These are phyloP conservation scores for Hylyphantes graminicola DNA, from an alignment of 1,140 invertebrate species.

Conservation along the genomic window DNA sequence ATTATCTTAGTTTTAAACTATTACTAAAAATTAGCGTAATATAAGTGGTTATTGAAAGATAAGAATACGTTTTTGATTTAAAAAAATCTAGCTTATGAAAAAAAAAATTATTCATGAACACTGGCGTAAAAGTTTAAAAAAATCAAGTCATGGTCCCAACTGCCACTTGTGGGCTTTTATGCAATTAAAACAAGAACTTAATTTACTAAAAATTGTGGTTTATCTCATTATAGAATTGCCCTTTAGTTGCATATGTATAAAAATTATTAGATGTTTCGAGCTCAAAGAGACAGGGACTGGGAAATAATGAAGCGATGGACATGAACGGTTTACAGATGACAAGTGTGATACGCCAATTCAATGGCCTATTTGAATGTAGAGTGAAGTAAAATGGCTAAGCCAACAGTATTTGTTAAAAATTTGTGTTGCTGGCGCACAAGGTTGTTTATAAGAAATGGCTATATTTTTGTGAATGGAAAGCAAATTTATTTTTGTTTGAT, in stretches of 20 bases:
- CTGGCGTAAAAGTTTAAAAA: too few species aligned
- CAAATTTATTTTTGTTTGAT: conserved; percentile 57
- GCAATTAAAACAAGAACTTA: too few species aligned
- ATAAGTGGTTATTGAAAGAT: too few species aligned
- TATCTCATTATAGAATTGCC: too few species aligned
- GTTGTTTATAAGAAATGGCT: conserved; percentile 58
- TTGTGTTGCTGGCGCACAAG: conserved; percentile 59
- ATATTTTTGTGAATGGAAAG: conserved; percentile 58
- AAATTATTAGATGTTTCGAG: conserved; percentile 29
- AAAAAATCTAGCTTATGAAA: too few species aligned
- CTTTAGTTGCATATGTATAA: conserved; percentile 33
- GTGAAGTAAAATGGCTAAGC: conserved; percentile 49
- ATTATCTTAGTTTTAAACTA: too few species aligned
- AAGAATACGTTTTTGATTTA: too few species aligned
- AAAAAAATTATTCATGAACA: too few species aligned
- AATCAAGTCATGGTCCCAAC: too few species aligned
- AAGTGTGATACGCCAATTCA: conserved; percentile 56
- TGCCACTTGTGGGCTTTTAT: too few species aligned
- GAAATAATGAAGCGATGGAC: background rate
- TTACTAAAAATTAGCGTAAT: too few species aligned
- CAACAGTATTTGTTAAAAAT: conserved; percentile 46
- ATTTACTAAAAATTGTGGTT: too few species aligned
- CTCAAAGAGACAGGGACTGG: conserved; percentile 47
- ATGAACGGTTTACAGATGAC: conserved; percentile 42
- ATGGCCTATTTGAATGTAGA: conserved; percentile 41